Percentiles rank a stretch among this genome's conserved stretches.
Evolutionary conservation across 2,888 invertebrate species (phyloP).

Genomic region (Chromoteleia sp.): DNA sequence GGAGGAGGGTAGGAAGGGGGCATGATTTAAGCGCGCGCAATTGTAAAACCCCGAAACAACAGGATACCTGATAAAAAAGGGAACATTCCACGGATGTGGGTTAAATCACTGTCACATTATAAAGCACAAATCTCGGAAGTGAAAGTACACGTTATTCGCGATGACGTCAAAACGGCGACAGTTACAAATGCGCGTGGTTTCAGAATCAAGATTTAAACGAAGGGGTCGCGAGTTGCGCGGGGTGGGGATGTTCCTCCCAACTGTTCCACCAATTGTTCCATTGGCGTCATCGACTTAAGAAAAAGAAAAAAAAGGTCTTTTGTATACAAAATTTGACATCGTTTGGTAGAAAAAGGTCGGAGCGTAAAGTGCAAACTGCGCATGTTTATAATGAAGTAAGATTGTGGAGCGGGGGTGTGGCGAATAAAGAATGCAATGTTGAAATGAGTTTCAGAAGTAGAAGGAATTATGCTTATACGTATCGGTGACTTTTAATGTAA

Average conservation of each 20-base stretch:
- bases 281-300: no score
- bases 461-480: no score
- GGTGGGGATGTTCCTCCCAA: no score
- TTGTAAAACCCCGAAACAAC: slow-evolving; percentile 54
- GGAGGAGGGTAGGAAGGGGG: background rate
- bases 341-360: background rate
- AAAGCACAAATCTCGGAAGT: slow-evolving; percentile 71
- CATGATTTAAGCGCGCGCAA: no score
- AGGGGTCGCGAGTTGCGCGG: slow-evolving; percentile 40
- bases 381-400: background rate
- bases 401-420: no score
- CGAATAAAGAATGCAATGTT: no score
- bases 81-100: slow-evolving; percentile 62
- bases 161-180: slow-evolving; percentile 69
- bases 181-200: slow-evolving; percentile 62
- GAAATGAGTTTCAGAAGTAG: no score
- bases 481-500: no score
- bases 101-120: slow-evolving; percentile 71
- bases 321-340: no score
- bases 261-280: no score
- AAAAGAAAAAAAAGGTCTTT: no score
- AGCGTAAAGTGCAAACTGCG: background rate
- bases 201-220: slow-evolving; percentile 58
- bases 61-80: slow-evolving; percentile 60
- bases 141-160: slow-evolving; percentile 65